A percentile compares a stretch with the other conserved stretches of the same genome.
Conservation (phyloP, 2,113 vertebrate genomes). For the Oceanodroma tethys region DNA sequence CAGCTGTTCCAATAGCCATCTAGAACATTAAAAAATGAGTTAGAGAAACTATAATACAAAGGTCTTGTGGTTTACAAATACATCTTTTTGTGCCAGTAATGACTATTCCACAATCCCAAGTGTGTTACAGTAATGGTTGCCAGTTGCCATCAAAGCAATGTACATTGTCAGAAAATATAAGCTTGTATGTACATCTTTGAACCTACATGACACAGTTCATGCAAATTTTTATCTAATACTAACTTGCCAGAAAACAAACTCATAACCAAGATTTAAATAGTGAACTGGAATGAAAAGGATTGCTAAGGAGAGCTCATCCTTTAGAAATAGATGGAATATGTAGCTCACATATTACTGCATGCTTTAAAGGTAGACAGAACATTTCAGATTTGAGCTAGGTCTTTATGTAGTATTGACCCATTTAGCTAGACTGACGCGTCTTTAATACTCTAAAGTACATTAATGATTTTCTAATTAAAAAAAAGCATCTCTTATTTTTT, state of each 20-base stretch:
- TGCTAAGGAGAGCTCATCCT: not conserved
- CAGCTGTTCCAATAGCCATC: not conserved
- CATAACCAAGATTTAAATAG: not conserved
- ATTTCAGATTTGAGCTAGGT: not conserved
- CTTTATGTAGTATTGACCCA: not conserved
- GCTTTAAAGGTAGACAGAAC: not conserved
- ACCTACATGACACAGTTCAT: not conserved
- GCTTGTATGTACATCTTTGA: not conserved
- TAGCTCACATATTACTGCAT: not conserved
- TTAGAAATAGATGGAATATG: not conserved
- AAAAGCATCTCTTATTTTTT: not conserved
- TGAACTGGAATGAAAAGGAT: not conserved
- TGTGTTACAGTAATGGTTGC: not conserved
- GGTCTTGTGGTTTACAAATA: constrained; percentile 27
- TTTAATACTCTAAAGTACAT: not conserved
- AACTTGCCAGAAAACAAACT: not conserved
- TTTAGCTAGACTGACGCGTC: not conserved
- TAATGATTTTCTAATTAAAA: not conserved
- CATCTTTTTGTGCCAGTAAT: constrained; percentile 40
- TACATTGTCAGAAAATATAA: not conserved
- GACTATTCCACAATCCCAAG: constrained; percentile 35
- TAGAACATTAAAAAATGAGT: not conserved
- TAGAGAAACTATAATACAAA: constrained; percentile 5
- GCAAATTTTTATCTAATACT: not conserved
- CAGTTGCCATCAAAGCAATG: constrained; percentile 4